Evolutionary conservation across 2,888 invertebrate species (phyloP), one percentile per base, ranked within the genome.

Genomic region (Dioctria rufipes): DNA sequence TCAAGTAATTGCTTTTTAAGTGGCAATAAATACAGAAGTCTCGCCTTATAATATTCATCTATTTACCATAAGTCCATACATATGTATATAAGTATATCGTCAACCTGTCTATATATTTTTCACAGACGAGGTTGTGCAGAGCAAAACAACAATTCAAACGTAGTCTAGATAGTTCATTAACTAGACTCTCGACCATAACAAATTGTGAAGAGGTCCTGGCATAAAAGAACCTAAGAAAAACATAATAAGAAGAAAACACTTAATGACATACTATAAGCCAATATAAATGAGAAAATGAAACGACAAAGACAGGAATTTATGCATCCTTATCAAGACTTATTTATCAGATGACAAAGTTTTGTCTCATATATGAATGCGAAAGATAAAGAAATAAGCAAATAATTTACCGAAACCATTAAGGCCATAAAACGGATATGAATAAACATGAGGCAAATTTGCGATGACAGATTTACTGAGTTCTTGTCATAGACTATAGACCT

Each of bases 251-350:
- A 51, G 58, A 13, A 73, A 40, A 73, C 77, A 77, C 77, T 77
- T 77, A 77, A 77, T 77, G 77, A 77, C 37, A 49, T 11, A 63
- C 77, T 77, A 77, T 77, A 63, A 77, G 63, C 40, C 61, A 77
- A 63, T 63, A 63, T 63, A 77, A 77, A 77, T 77, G 63, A 63
- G 63, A 46, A 77, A 77, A 77, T 63, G 77, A 77, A 77, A 60
- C 61, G 46, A 25, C 25, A 77, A 13, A 42, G 39, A 42, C 37
- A 39, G 43, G 11, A 77, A 77, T 77, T 77, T 77, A 77, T 77
- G 49, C 77, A 63, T 77, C 77, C 77, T 77, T 77, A 77, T 77
- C 77, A 63, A 63, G 49, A 77, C 77, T 77, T 77, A 77, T 77
- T 77, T 63, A 77, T 77, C 77, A 77, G 77, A 77, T 77, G 77